Conservation (phyloP, 1,140 invertebrate species). For the Drosophila saltans region DNA sequence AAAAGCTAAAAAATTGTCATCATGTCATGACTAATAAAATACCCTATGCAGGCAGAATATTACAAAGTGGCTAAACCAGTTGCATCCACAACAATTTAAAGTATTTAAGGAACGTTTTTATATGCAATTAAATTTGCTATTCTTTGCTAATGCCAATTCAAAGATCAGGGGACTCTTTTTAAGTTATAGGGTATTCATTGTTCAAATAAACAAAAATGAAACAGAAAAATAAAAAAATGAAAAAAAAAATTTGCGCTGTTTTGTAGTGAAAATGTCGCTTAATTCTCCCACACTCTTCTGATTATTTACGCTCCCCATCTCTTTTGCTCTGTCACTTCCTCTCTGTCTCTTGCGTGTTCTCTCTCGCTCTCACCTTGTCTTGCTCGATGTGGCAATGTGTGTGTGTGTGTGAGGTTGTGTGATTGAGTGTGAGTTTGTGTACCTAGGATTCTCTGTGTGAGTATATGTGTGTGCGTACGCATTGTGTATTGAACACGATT, state of each 20-base stretch:
- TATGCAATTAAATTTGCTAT: no score
- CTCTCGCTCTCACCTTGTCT: not conserved
- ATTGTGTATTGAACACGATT: constrained; percentile 33
- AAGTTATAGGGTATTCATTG: not conserved
- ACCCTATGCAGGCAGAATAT: not conserved
- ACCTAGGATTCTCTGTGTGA: not conserved
- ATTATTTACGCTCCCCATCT: not conserved
- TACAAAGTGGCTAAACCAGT: no score
- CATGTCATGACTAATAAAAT: not conserved
- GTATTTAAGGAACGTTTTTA: no score
- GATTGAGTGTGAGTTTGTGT: not conserved
- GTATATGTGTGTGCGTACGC: not conserved
- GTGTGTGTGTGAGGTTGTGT: not conserved
- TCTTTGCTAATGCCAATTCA: no score
- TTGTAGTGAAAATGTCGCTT: constrained; percentile 3
- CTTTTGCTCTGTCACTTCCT: not conserved
- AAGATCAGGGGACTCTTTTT: not conserved
- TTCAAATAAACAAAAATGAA: not conserved
- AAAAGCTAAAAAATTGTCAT: not conserved
- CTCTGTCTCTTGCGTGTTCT: not conserved
- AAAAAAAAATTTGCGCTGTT: not conserved
- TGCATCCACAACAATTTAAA: no score
- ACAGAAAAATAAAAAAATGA: not conserved
- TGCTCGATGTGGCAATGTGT: not conserved
- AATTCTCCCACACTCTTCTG: constrained; percentile 6